Percentiles rank a stretch among this genome's conserved stretches.
These are phyloP conservation scores for Ramazzottius varieornatus DNA, from an alignment of 2,888 invertebrate genomes.

Conservation along the genomic window DNA sequence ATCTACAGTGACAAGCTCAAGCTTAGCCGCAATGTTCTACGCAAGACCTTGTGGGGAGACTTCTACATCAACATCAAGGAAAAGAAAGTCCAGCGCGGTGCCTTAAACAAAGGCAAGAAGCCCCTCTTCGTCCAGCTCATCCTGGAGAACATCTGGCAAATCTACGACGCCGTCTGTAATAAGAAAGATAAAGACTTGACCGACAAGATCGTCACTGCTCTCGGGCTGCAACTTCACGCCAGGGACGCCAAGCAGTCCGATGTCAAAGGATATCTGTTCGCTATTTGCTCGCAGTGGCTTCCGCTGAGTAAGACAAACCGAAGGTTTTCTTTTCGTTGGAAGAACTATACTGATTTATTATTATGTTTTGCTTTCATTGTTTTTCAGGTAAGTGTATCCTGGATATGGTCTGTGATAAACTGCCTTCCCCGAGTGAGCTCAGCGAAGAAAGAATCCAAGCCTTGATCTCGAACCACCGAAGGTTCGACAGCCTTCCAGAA, in stretches of 20 bases:
- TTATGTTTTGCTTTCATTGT: neutral
- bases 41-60: slow-evolving; percentile 74
- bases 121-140: slow-evolving; percentile 74
- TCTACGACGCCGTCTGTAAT: slow-evolving; percentile 55
- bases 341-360: no score
- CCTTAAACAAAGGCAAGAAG: slow-evolving; percentile 61
- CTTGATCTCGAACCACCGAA: slow-evolving; percentile 36
- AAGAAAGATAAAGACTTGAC: slow-evolving; percentile 29
- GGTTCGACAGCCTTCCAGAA: slow-evolving; percentile 37
- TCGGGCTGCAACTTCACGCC: slow-evolving; percentile 46
- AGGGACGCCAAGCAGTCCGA: slow-evolving; percentile 38
- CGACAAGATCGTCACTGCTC: slow-evolving; percentile 25
- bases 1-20: slow-evolving; percentile 46
- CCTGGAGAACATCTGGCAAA: slow-evolving; percentile 62
- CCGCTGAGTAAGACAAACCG: slow-evolving; percentile 35
- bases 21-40: slow-evolving; percentile 41
- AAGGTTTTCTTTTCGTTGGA: neutral
- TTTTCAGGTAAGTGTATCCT: neutral
- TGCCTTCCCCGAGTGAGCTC: slow-evolving; percentile 56
- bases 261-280: slow-evolving; percentile 44
- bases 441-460: slow-evolving; percentile 49
- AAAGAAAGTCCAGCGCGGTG: slow-evolving; percentile 56
- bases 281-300: slow-evolving; percentile 62
- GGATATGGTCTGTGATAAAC: slow-evolving; percentile 44
- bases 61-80: slow-evolving; percentile 58